Conservation (phyloP, 2,113 vertebrate species). For the Perca schrenkii region DNA sequence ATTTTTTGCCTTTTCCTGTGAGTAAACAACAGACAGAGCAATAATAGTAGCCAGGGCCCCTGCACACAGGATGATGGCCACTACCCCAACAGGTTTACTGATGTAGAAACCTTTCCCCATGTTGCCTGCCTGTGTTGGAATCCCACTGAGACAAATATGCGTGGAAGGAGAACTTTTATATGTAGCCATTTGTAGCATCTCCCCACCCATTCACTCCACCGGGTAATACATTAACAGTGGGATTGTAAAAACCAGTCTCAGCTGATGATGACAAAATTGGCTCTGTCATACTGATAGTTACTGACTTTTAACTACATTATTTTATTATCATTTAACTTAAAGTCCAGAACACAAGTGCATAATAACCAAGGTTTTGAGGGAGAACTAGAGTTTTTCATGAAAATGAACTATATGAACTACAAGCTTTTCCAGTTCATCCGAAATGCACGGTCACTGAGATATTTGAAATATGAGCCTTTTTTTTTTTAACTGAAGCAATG, state of each 20-base stretch:
- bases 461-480: too few species aligned
- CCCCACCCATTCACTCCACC: slow-evolving; percentile 67
- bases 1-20: slow-evolving; percentile 88
- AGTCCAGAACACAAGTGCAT: background rate
- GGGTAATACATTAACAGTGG: slow-evolving; percentile 79
- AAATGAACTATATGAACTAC: too few species aligned
- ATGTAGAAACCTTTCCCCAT: slow-evolving; percentile 95
- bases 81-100: slow-evolving; percentile 85
- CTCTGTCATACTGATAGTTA: background rate
- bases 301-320: background rate
- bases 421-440: too few species aligned
- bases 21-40: slow-evolving; percentile 90
- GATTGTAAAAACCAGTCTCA: slow-evolving; percentile 29
- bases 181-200: slow-evolving; percentile 27
- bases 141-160: slow-evolving; percentile 8
- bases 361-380: background rate
- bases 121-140: slow-evolving; percentile 20
- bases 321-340: background rate
- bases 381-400: background rate
- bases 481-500: too few species aligned
- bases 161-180: slow-evolving; percentile 54
- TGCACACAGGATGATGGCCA: slow-evolving; percentile 78
- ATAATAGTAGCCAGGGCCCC: slow-evolving; percentile 90
- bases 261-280: background rate
- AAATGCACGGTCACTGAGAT: too few species aligned